Evolutionary conservation across 37 sponge, comb jelly and placozoan species (phyloP).

Genomic region (Petrosia ficiformis): DNA sequence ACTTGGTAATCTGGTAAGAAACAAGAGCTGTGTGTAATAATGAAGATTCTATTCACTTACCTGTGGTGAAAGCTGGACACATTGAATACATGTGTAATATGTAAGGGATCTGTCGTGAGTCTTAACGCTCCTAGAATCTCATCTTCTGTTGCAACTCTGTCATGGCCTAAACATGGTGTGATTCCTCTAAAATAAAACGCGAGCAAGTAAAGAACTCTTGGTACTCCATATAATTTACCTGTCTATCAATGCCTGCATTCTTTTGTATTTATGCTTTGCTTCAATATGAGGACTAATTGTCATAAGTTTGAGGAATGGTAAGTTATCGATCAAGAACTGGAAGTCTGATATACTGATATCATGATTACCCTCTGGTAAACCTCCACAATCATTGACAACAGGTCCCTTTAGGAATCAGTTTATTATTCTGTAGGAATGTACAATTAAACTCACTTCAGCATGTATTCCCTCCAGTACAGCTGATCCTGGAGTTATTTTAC

Average conservation of each 20-base stretch:
- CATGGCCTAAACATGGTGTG: conserved; percentile 49
- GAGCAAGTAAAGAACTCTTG: background rate
- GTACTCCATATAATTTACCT: background rate
- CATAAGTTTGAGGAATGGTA: conserved; percentile 33
- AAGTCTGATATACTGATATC: conserved; percentile 28
- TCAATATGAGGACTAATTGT: conserved; percentile 52
- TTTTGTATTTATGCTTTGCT: conserved; percentile 1
- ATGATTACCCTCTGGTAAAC: conserved; percentile 7
- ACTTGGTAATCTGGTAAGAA: conserved; percentile 16
- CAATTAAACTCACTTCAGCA: conserved; percentile 30
- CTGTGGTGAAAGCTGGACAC: conserved; percentile 47
- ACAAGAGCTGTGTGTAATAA: background rate
- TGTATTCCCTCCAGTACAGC: conserved; percentile 50
- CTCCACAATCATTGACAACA: conserved; percentile 58
- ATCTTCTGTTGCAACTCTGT: conserved; percentile 36
- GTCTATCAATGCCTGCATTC: conserved; percentile 33
- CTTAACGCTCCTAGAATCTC: conserved; percentile 39
- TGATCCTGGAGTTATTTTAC: conserved; percentile 4
- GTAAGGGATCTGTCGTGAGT: background rate
- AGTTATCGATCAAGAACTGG: conserved; percentile 7
- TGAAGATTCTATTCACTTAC: conserved; percentile 6
- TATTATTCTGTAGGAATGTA: background rate
- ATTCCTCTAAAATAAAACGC: background rate
- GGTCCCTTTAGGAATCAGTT: conserved; percentile 20
- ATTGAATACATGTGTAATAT: conserved; percentile 52